Evolutionary conservation across 2,113 vertebrate species (phyloP), one percentile per base, ranked within the genome.

Genomic region (Bufo gargarizans): DNA sequence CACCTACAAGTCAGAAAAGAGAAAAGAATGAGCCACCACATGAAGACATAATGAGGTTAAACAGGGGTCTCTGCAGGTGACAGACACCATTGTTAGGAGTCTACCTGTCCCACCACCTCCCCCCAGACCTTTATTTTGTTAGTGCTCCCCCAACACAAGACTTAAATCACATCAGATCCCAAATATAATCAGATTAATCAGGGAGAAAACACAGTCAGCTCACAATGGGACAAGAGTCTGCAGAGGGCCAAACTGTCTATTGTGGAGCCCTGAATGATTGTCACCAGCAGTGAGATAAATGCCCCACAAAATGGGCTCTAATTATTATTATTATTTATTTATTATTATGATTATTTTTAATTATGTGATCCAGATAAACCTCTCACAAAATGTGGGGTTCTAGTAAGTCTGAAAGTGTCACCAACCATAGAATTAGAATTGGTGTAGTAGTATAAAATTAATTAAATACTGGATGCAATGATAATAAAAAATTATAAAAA

Each of bases 81-180:
- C 86, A 93, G 91, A 93, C 91, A 53, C 80, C 20, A 61, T 79
- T 83, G 86, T 82, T 49, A 19, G 10, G 53, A 78, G 17, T 47
- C 77, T 59, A 63, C 45, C 89, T 43, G 67, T 47, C 86, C 86
- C 79, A 55, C 91, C 86, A 82, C 88, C 84, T 91, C 91, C 50
- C 89, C 82, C 88, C 65, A 72, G 89, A 91, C 87, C 90, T 86
- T 91, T 92, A 90, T 91, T 87, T 86, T 91, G 92, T 53, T 88
- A 91, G 91, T 92, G 86, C 22, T 12, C 3, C 67, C 19, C 61
- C 20, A 86, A 77, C 9, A 83, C 59, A 83, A 67, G 45, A 82
- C 22, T 22, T 45, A 90, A 88, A 90, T 84, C 90, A 56, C 86
- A 89, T 88, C 77, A 74, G 17, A 22, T 7, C 45, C 80, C 6